phyloP scores from a whole-genome alignment of 2,797 vertebrate species.

The Crocodylus rhombifer region DNA sequence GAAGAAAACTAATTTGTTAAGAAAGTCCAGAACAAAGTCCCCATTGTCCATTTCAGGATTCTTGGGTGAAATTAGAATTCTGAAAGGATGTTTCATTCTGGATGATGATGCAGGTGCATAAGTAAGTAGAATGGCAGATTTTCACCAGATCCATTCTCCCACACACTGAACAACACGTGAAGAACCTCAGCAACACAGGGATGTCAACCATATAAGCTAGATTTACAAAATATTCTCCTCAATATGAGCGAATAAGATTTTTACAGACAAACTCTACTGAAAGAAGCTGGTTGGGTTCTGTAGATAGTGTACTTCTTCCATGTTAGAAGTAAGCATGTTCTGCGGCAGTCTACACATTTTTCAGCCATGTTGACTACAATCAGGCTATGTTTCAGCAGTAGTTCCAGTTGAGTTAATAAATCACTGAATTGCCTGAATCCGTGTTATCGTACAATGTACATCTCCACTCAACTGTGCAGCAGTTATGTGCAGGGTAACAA shows the following conservation, averaged over 20 bases:
- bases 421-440: rapidly evolving
- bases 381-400: not conserved
- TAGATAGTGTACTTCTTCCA: not conserved
- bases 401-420: not conserved
- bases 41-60: not conserved
- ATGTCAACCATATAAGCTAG: too few species aligned
- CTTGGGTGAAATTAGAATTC: not conserved
- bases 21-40: too few species aligned
- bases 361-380: rapidly evolving
- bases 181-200: too few species aligned
- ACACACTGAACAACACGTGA: rapidly evolving
- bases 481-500: not conserved
- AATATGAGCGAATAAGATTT: not conserved
- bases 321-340: not conserved
- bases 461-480: not conserved
- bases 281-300: not conserved
- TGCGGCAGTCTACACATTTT: not conserved
- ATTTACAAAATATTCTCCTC: too few species aligned
- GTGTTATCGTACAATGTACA: not conserved
- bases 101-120: not conserved
- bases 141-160: not conserved
- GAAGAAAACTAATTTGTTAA: not conserved
- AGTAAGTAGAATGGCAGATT: not conserved
- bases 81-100: too few species aligned
- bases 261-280: not conserved